Evolutionary conservation across 2,888 invertebrate genomes (phyloP).

Genomic region (Cataglyphis livida): DNA sequence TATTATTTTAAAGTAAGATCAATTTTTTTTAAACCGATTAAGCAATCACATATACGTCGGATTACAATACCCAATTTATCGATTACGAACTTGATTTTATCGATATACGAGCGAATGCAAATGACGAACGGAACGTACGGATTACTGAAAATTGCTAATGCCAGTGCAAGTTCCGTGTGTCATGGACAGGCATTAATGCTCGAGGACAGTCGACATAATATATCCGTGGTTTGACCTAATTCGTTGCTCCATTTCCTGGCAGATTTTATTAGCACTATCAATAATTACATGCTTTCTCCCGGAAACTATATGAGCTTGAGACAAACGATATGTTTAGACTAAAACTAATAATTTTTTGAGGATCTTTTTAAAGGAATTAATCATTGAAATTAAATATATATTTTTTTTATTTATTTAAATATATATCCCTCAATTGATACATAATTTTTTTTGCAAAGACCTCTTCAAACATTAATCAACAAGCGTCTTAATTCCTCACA

Average conservation of each 20-base stretch:
- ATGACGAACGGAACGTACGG: slow-evolving; percentile 11
- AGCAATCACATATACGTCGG: neutral
- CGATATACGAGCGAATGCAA: neutral
- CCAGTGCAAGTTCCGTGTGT: neutral
- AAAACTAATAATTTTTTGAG: neutral
- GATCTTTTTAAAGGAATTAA: neutral
- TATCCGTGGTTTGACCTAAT: slow-evolving; percentile 23
- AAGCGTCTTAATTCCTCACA: neutral
- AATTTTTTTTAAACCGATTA: slow-evolving; percentile 7
- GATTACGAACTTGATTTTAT: neutral
- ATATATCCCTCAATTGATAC: neutral
- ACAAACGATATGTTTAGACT: neutral
- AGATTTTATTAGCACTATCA: slow-evolving; percentile 1
- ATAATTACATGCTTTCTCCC: slow-evolving; percentile 14
- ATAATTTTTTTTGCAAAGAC: neutral
- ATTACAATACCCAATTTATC: neutral
- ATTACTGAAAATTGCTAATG: slow-evolving; percentile 37
- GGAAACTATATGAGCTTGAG: neutral
- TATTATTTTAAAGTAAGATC: slow-evolving; percentile 14
- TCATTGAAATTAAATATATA: neutral
- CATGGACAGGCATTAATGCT: slow-evolving; percentile 10
- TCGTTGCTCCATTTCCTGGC: neutral
- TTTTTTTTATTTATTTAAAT: neutral
- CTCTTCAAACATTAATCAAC: neutral
- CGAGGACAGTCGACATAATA: slow-evolving; percentile 18